These are phyloP conservation scores for Tarsius wallacei DNA, from an alignment of 2,797 vertebrate genomes.

Conservation along the genomic window DNA sequence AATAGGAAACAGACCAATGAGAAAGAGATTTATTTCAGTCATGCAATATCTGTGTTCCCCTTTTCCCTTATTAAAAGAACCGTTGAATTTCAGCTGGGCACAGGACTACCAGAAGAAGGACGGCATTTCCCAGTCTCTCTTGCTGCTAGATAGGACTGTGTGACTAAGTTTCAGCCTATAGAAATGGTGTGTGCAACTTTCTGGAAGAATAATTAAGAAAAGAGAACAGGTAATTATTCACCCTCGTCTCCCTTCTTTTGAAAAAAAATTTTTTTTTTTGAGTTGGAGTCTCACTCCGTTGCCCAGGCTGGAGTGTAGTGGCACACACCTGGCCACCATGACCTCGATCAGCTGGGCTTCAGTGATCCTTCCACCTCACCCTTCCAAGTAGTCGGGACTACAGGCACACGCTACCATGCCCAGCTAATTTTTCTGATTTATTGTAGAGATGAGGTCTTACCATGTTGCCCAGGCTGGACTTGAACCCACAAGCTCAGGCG, in stretches of 20 bases:
- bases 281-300: too few relatives aligned
- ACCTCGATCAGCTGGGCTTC: too few relatives aligned
- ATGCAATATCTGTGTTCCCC: not conserved
- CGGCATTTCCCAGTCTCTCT: not conserved
- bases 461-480: too few relatives aligned
- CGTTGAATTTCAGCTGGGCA: not conserved
- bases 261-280: not conserved
- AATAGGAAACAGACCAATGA: not conserved
- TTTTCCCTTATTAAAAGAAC: not conserved
- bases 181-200: not conserved
- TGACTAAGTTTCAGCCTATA: not conserved
- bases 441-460: too few relatives aligned
- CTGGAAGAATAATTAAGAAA: not conserved
- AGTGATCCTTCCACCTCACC: too few relatives aligned
- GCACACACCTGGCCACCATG: too few relatives aligned
- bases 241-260: not conserved
- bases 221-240: not conserved
- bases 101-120: not conserved
- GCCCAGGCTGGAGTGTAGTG: too few relatives aligned
- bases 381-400: too few relatives aligned
- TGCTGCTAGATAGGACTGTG: not conserved
- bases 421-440: too few relatives aligned
- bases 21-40: constrained; percentile 20
- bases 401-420: too few relatives aligned
- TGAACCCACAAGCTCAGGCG: too few relatives aligned